A percentile compares a stretch with the other conserved stretches of the same genome.
Evolutionary conservation across 2,113 vertebrate species (phyloP).

Genomic region (Xenopus laevis): DNA sequence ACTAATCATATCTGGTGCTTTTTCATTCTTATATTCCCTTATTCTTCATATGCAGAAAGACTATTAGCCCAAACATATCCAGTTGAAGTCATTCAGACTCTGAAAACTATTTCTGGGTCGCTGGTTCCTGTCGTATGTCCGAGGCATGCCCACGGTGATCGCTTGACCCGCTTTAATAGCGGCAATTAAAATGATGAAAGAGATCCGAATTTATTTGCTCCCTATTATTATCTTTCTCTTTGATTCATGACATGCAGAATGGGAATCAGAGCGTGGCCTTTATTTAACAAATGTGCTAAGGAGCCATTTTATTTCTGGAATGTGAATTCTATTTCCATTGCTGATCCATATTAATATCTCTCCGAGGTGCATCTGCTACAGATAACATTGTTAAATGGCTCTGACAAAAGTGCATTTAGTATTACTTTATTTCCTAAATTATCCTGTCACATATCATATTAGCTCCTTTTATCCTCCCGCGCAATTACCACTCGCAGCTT

Average conservation of each 20-base stretch:
- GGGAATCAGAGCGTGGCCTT: neutral
- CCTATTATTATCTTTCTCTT: slow-evolving; percentile 5
- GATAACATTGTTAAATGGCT: slow-evolving; percentile 35
- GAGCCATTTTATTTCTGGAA: slow-evolving; percentile 23
- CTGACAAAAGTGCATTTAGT: slow-evolving; percentile 34
- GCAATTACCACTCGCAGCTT: slow-evolving; percentile 1
- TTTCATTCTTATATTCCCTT: too few species aligned
- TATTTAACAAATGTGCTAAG: slow-evolving; percentile 12
- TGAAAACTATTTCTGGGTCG: too few species aligned
- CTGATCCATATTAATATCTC: slow-evolving; percentile 32
- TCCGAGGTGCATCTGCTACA: slow-evolving; percentile 18
- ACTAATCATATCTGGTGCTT: too few species aligned
- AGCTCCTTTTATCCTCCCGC: slow-evolving; percentile 28
- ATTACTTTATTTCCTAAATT: slow-evolving; percentile 38
- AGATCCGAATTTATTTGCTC: neutral
- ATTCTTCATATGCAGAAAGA: too few species aligned
- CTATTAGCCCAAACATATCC: too few species aligned
- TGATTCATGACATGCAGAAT: slow-evolving; percentile 17
- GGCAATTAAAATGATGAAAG: neutral
- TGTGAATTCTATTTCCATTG: slow-evolving; percentile 13
- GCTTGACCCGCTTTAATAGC: too few species aligned
- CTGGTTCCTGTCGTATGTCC: too few species aligned
- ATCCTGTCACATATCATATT: slow-evolving; percentile 42
- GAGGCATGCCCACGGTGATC: too few species aligned
- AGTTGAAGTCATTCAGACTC: too few species aligned